A percentile compares a stretch with the other conserved stretches of the same genome.
Conservation (phyloP, 2,113 vertebrate species). For the Psilopsiagon aurifrons region DNA sequence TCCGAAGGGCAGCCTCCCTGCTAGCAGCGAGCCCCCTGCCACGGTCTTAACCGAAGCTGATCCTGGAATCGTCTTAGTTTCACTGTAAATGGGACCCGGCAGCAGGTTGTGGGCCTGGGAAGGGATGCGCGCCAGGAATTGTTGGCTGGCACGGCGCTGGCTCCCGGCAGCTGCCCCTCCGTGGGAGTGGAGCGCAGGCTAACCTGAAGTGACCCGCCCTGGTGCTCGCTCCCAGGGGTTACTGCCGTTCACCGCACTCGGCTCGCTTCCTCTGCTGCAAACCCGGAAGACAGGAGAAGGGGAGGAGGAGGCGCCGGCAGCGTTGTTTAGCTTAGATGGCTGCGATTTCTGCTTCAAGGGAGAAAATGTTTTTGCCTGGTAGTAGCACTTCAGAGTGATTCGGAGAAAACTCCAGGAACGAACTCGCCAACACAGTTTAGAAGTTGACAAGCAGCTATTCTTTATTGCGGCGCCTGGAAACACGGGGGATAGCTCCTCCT, state of each 20-base stretch:
- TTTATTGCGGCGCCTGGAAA: no score
- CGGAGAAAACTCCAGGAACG: no score
- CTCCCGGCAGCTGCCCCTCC: not conserved
- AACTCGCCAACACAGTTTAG: no score
- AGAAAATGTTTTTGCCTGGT: not conserved
- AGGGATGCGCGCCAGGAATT: not conserved
- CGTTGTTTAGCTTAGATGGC: not conserved
- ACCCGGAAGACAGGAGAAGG: not conserved
- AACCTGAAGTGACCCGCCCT: slow-evolving; percentile 52
- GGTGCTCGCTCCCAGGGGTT: slow-evolving; percentile 22
- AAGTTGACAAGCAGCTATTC: no score
- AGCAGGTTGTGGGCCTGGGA: not conserved
- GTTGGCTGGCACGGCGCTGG: not conserved
- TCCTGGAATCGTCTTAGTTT: not conserved
- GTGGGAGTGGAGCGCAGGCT: not conserved
- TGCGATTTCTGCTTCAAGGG: not conserved
- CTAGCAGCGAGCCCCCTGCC: not conserved
- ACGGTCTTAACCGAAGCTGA: not conserved
- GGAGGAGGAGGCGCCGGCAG: not conserved
- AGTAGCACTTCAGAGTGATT: not conserved
- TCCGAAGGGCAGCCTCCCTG: not conserved
- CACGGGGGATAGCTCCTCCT: no score
- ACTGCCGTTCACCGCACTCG: slow-evolving; percentile 42
- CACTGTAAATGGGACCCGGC: not conserved
- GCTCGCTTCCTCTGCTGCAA: not conserved